These are phyloP conservation scores for Osmerus eperlanus DNA, from an alignment of 2,113 vertebrate genomes.

Conservation along the genomic window DNA sequence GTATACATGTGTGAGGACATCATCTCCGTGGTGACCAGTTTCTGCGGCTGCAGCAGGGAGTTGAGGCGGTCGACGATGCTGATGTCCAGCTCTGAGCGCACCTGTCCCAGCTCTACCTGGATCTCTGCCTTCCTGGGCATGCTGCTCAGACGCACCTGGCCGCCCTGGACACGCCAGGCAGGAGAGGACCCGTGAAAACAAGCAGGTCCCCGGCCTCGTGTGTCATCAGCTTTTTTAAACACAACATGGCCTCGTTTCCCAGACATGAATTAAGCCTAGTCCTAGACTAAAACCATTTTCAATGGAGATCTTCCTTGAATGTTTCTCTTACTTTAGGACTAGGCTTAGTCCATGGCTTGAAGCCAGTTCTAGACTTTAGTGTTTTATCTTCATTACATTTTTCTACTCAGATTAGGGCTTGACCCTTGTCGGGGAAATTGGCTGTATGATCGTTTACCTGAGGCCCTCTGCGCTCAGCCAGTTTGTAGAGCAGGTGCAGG, in stretches of 20 bases:
- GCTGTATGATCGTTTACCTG: slow-evolving; percentile 75
- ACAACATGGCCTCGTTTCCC: not conserved
- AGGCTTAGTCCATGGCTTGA: too few relatives aligned
- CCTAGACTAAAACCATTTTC: too few relatives aligned
- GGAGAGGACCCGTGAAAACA: not conserved
- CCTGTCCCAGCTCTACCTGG: slow-evolving; percentile 82
- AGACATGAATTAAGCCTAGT: too few relatives aligned
- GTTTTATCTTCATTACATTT: too few relatives aligned
- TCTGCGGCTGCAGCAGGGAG: slow-evolving; percentile 92
- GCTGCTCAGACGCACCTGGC: slow-evolving; percentile 88
- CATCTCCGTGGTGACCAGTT: slow-evolving; percentile 87
- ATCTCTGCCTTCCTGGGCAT: slow-evolving; percentile 91
- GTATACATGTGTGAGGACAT: slow-evolving; percentile 97
- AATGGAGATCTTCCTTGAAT: too few relatives aligned
- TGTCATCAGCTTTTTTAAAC: not conserved
- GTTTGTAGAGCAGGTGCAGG: slow-evolving; percentile 93
- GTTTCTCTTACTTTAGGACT: too few relatives aligned
- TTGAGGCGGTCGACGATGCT: slow-evolving; percentile 97
- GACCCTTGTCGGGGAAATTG: too few relatives aligned
- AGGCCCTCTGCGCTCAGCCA: slow-evolving; percentile 85
- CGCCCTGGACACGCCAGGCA: slow-evolving; percentile 70
- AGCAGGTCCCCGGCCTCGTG: not conserved
- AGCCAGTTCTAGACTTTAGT: not conserved
- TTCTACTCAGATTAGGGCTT: too few relatives aligned
- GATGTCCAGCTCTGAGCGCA: slow-evolving; percentile 89